Conservation (phyloP, 2,113 vertebrate species). For the Elephantulus edwardii region DNA sequence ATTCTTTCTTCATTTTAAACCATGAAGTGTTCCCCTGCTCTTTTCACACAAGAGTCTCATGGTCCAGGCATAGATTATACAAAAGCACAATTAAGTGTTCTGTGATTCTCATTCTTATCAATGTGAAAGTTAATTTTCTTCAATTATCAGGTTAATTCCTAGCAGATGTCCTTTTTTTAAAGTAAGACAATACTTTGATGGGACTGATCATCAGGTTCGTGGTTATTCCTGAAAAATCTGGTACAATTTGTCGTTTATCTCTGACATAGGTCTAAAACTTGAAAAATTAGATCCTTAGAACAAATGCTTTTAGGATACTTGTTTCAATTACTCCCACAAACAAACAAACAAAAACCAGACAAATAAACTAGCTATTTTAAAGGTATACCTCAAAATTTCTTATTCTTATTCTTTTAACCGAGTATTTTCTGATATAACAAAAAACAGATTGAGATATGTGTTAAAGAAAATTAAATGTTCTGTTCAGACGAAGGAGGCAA, state of each 20-base stretch:
- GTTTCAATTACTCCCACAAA: neutral
- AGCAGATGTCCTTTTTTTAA: neutral
- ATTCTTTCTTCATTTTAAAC: too few species aligned
- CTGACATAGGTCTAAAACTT: neutral
- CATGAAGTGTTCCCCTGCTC: too few species aligned
- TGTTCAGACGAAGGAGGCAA: neutral
- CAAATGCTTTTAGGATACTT: neutral
- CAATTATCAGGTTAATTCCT: neutral
- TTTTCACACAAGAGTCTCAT: too few species aligned
- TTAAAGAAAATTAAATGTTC: neutral
- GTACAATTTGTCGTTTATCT: neutral
- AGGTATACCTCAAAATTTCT: neutral
- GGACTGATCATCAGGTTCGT: neutral
- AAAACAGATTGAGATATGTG: neutral
- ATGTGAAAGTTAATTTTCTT: too few species aligned
- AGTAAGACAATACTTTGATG: neutral
- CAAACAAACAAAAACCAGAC: too few species aligned
- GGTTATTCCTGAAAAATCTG: neutral
- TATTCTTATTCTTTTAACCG: neutral
- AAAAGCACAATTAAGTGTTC: too few species aligned
- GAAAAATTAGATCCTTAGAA: too few species aligned
- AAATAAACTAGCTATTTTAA: neutral
- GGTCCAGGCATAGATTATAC: too few species aligned
- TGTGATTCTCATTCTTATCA: too few species aligned
- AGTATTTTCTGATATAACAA: neutral